Percentiles rank a stretch among this genome's conserved stretches.
These are phyloP conservation scores for Drosophila sordidula DNA, from an alignment of 2,888 invertebrate species.

Conservation along the genomic window DNA sequence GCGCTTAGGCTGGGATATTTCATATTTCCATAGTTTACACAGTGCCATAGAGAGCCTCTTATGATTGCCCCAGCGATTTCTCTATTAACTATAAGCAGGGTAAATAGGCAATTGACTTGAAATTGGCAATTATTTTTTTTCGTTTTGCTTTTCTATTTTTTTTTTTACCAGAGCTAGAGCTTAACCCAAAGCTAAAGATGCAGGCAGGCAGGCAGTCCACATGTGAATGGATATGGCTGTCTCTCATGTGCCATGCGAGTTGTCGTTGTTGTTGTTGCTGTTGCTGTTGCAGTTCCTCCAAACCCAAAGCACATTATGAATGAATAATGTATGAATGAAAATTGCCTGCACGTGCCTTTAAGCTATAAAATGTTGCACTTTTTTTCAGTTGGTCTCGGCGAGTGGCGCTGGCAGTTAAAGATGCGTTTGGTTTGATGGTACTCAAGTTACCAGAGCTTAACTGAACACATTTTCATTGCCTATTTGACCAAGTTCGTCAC, in stretches of 20 bases:
- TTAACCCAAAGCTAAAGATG: slow-evolving; percentile 37
- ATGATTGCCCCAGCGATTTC: slow-evolving; percentile 75
- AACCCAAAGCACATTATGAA: slow-evolving; percentile 76
- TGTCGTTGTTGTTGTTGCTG: slow-evolving; percentile 26
- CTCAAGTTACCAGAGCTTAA: slow-evolving; percentile 53
- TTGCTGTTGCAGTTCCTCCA: slow-evolving; percentile 36
- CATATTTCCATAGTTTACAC: slow-evolving; percentile 40
- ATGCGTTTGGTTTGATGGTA: slow-evolving; percentile 40
- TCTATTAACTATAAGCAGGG: slow-evolving; percentile 81
- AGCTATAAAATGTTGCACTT: slow-evolving; percentile 79
- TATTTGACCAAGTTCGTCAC: slow-evolving; percentile 49
- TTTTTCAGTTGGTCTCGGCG: slow-evolving; percentile 24
- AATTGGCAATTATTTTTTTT: slow-evolving; percentile 79
- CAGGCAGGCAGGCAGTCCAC: slow-evolving; percentile 51
- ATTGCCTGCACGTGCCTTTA: slow-evolving; percentile 83
- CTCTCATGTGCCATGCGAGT: slow-evolving; percentile 36
- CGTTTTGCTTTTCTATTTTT: slow-evolving; percentile 14
- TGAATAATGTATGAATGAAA: slow-evolving; percentile 83
- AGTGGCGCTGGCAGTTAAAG: slow-evolving; percentile 33
- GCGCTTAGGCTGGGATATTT: slow-evolving; percentile 14
- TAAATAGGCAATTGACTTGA: slow-evolving; percentile 82
- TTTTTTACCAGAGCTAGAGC: slow-evolving; percentile 21
- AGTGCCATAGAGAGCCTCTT: slow-evolving; percentile 20
- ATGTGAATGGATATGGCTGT: slow-evolving; percentile 58
- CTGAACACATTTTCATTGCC: slow-evolving; percentile 52